Base-by-base conservation (phyloP, 2,113 vertebrate species). In the Stegastes partitus region DNA sequence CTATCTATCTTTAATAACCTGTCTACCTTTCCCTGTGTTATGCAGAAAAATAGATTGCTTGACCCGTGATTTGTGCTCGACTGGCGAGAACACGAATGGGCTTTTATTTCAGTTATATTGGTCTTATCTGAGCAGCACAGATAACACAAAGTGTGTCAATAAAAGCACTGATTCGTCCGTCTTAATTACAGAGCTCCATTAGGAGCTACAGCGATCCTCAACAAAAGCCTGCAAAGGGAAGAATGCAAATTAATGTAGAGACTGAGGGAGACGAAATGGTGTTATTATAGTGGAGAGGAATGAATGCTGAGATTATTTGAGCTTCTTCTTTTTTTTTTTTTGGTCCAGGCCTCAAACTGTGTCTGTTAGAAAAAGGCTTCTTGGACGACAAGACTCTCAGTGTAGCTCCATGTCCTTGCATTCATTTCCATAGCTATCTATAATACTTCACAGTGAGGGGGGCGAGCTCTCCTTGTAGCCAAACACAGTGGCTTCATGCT, bases 401-500 rank as follows among this genome's bases (percentile, higher is more conserved):
- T 57, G 70, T 55, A 77, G 57, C 54, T 81, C 39, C 87, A 87
- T 85, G 87, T 83, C 77, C 74, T 61, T 71, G 85, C 90, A 85
- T 87, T 88, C 55, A 81, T 87, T 81, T 85, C 63, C 81, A 77
- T 45, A 73, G 79, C 74, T 74, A 37, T 78, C 59, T 77, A 49
- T 58, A 64, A 76, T 66, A 68, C 57, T 58, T 77, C 63, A 83
- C 66, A 84, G 57, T 49, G 68, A 79, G 39, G 71, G 49, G 61
- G 63, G 28, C 3, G 34, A 64, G 71, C 28, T 59, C 65, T 55
- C 21, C 22, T 69, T 65, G 25, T 72, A 62, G 64, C n/a, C 56
- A 73, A 82, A 85, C 84, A 79, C 63, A 72, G 59, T 74, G 11
- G 28, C 63, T 88, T 86, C 87, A 88, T 91, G 91, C 74, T 82